phyloP scores from a whole-genome alignment of 2,888 invertebrate species.

The Gandaritis pyraliata region DNA sequence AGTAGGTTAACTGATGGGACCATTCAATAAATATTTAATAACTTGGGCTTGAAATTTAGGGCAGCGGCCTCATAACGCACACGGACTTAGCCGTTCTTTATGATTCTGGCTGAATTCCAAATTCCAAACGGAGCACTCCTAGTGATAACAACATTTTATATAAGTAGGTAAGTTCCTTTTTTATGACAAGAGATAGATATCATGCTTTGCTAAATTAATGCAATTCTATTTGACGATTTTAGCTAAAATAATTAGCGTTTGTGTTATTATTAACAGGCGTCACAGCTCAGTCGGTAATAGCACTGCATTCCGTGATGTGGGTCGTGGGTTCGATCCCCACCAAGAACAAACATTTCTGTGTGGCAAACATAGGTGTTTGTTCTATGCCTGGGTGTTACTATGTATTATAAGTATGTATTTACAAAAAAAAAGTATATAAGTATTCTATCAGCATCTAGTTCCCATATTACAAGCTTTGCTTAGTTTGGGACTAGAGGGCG shows the following conservation, averaged over 20 bases:
- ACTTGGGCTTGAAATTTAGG: slow-evolving; percentile 65
- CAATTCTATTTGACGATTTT: slow-evolving; percentile 4
- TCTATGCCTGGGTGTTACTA: no score
- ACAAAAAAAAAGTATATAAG: no score
- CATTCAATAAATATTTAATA: slow-evolving; percentile 65
- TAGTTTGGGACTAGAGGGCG: no score
- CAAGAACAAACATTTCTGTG: no score
- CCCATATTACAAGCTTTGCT: no score
- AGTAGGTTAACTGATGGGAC: slow-evolving; percentile 45
- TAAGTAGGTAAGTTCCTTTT: slow-evolving; percentile 58
- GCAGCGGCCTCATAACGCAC: slow-evolving; percentile 67
- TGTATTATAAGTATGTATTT: no score
- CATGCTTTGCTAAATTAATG: background rate
- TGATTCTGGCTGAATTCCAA: slow-evolving; percentile 73
- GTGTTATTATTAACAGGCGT: no score
- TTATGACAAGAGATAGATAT: slow-evolving; percentile 43
- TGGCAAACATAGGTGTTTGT: no score
- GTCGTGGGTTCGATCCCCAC: no score
- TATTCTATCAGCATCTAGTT: no score
- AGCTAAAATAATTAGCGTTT: background rate
- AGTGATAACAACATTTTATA: slow-evolving; percentile 61
- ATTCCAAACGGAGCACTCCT: slow-evolving; percentile 57
- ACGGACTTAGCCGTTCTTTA: slow-evolving; percentile 62
- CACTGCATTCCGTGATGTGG: no score
- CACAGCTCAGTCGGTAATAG: no score